Evolutionary conservation across 2,797 vertebrate species (phyloP), one percentile per base, ranked within the genome.

Genomic region (Staurois parvus): DNA sequence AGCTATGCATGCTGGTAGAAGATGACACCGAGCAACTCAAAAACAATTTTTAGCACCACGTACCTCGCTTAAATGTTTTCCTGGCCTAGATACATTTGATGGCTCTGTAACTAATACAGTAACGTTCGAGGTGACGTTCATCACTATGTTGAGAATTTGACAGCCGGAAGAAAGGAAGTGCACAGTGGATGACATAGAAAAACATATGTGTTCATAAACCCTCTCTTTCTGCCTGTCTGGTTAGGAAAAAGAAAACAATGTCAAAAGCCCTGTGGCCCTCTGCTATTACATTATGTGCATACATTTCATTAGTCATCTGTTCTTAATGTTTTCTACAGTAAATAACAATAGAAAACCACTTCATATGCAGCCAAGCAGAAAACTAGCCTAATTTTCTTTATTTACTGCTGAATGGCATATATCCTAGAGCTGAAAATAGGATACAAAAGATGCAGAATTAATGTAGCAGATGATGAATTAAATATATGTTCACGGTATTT

Each of bases 131-230:
- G 42, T 48, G 77, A 48, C 26, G 48, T 37, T 74, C 79, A 42
- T 68, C 81, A 84, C 81, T 79, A 87, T 87, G 75, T 48, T 34
- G 42, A 75, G 76, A 87, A 83, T 84, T 37, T 79, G 45, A 84
- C 76, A 75, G 76, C 70, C 70, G 67, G 75, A 78, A 59, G 21
- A 48, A 64, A 76, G 64, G 34, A 84, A 84, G 12, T 29, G 11
- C 29, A 66, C 64, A 59, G 11, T 32, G 17, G 52, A 21, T 80
- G 76, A 85, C 72, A 85, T 30, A 76, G 30, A 85, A 80, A 80
- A 81, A 42, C 84, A 80, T 80, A 68, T 80, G 59, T 80, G 56
- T 83, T 78, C 45, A 69, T 79, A 75, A 79, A 67, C 2, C 24
- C 48, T 37, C 12, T 64, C 64, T 74, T 83, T 19, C 62, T 24